These are phyloP conservation scores for Microplitis deprimator DNA, from an alignment of 2,888 invertebrate genomes.

Conservation along the genomic window DNA sequence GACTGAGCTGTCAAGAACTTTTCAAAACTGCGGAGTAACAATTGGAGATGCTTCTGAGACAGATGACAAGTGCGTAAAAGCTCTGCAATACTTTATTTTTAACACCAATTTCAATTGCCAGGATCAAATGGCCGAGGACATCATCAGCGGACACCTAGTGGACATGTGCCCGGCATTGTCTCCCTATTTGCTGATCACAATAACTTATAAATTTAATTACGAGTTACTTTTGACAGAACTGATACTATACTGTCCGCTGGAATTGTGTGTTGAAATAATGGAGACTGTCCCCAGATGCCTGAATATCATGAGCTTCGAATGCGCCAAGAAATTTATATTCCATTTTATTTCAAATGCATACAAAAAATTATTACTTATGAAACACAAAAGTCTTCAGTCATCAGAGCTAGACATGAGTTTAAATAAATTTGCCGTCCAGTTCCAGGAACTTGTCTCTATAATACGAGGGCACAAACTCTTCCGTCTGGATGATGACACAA, in stretches of 20 bases:
- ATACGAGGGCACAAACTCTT: slow-evolving; percentile 52
- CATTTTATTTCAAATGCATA: slow-evolving; percentile 52
- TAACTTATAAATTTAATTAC: slow-evolving; percentile 60
- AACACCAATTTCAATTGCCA: slow-evolving; percentile 63
- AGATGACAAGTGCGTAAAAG: slow-evolving; percentile 47
- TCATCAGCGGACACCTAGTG: slow-evolving; percentile 59
- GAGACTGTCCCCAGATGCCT: slow-evolving; percentile 55
- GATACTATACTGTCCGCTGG: slow-evolving; percentile 61
- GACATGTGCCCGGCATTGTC: slow-evolving; percentile 64
- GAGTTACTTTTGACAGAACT: slow-evolving; percentile 61
- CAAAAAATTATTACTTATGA: slow-evolving; percentile 54
- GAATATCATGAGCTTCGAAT: slow-evolving; percentile 54
- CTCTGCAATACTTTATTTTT: slow-evolving; percentile 60
- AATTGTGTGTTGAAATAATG: slow-evolving; percentile 61
- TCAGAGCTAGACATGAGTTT: slow-evolving; percentile 48
- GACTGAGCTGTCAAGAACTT: slow-evolving; percentile 44
- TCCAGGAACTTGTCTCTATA: slow-evolving; percentile 57
- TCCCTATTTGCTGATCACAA: slow-evolving; percentile 62
- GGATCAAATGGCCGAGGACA: slow-evolving; percentile 60
- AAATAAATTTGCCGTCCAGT: slow-evolving; percentile 50
- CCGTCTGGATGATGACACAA: slow-evolving; percentile 36
- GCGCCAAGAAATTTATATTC: slow-evolving; percentile 50
- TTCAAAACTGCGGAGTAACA: slow-evolving; percentile 39
- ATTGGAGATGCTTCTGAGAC: slow-evolving; percentile 27
- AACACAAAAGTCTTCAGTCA: slow-evolving; percentile 52